Percentiles rank a stretch among this genome's conserved stretches.
Evolutionary conservation across 2,797 vertebrate genomes (phyloP).

Genomic region (Sphenopsis melanotis): DNA sequence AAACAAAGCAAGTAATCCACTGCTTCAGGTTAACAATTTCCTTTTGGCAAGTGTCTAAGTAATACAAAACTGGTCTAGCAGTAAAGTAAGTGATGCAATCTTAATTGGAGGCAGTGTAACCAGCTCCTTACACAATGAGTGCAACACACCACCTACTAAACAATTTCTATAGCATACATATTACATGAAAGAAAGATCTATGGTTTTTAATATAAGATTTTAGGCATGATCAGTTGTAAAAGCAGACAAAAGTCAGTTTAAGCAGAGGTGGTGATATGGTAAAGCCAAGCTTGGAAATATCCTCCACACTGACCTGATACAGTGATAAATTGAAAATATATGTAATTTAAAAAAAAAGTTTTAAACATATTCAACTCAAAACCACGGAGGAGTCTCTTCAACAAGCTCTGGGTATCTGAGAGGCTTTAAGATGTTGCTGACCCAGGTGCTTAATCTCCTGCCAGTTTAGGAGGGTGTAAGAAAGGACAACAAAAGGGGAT

Average conservation of each 20-base stretch:
- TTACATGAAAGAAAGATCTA: background rate
- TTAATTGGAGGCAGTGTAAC: background rate
- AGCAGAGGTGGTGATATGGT: background rate
- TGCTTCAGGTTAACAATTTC: background rate
- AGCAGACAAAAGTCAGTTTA: background rate
- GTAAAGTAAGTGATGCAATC: background rate
- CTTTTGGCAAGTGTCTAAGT: background rate
- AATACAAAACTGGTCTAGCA: background rate
- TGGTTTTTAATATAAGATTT: background rate
- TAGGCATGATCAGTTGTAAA: background rate
- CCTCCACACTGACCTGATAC: background rate
- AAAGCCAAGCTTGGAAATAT: background rate
- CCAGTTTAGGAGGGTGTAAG: background rate
- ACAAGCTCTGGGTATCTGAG: background rate
- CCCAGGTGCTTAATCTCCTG: background rate
- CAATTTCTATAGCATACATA: background rate
- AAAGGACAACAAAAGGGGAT: background rate
- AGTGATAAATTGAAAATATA: background rate
- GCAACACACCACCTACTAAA: background rate
- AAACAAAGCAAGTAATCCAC: background rate
- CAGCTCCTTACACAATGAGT: background rate
- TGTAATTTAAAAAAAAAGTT: background rate
- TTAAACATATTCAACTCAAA: background rate
- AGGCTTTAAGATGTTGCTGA: background rate
- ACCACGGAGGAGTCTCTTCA: background rate